Evolutionary conservation across 1,140 invertebrate species (phyloP).

Genomic region (Papilio dardanus): DNA sequence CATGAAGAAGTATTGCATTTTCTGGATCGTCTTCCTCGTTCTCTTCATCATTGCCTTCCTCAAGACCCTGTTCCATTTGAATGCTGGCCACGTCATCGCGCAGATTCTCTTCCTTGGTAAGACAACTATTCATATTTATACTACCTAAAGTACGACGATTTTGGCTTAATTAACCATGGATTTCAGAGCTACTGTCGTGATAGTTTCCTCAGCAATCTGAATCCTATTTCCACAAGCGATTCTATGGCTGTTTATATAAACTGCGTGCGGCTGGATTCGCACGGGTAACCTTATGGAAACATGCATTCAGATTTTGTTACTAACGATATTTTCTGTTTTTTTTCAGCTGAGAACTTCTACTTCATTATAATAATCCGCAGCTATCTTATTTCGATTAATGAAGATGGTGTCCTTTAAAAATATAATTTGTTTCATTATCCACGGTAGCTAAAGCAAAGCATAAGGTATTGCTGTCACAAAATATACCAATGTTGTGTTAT

Average conservation of each 20-base stretch:
- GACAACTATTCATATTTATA: too few relatives aligned
- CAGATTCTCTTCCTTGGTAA: constrained; percentile 71
- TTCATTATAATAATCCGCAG: constrained; percentile 73
- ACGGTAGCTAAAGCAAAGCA: background rate
- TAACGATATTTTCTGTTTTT: too few relatives aligned
- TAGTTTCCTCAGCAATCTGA: too few relatives aligned
- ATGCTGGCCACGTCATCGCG: constrained; percentile 68
- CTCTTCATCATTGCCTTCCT: constrained; percentile 74
- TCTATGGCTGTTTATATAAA: too few relatives aligned
- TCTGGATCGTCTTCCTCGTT: constrained; percentile 77
- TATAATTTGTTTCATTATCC: background rate
- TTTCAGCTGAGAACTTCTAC: constrained; percentile 77
- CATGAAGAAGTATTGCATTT: constrained; percentile 77
- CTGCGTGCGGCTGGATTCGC: too few relatives aligned
- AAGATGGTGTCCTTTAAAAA: constrained; percentile 72
- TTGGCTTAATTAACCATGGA: too few relatives aligned
- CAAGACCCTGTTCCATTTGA: constrained; percentile 73
- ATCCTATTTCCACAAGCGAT: too few relatives aligned
- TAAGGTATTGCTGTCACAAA: background rate
- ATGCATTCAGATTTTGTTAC: too few relatives aligned
- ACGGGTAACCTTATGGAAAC: too few relatives aligned
- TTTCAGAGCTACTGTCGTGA: too few relatives aligned
- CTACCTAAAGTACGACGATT: too few relatives aligned
- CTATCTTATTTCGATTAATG: constrained; percentile 74
- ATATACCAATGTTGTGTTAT: background rate